phyloP scores from a whole-genome alignment of 2,113 vertebrate genomes.

The Callospermophilus lateralis region DNA sequence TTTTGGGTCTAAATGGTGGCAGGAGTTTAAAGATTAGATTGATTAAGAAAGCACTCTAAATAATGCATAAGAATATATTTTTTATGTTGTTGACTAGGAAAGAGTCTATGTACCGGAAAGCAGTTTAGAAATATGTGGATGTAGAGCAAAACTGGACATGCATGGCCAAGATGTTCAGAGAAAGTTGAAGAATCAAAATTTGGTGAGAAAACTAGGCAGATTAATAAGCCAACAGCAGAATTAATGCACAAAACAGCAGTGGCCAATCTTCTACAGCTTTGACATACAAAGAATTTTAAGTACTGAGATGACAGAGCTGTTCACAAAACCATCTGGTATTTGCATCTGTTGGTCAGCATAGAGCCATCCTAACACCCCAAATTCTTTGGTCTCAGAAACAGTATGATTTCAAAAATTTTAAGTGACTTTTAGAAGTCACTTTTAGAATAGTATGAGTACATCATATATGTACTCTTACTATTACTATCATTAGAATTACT shows the following conservation, averaged over 20 bases:
- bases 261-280: constrained; percentile 43
- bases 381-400: constrained; percentile 25
- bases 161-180: not conserved
- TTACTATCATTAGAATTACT: not conserved
- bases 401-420: not conserved
- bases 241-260: not conserved
- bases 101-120: not conserved
- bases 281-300: constrained; percentile 54
- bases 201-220: not conserved
- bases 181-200: not conserved
- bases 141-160: not conserved
- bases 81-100: not conserved
- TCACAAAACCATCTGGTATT: constrained; percentile 74
- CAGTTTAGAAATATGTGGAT: not conserved
- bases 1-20: not conserved
- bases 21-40: not conserved
- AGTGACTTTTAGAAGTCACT: not conserved
- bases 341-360: constrained; percentile 77
- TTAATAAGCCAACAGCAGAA: constrained; percentile 41
- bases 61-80: not conserved
- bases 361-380: constrained; percentile 4
- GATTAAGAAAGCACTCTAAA: not conserved
- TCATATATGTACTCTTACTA: not conserved
- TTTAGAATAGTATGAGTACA: not conserved
- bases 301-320: constrained; percentile 63